Evolutionary conservation across 2,888 invertebrate genomes (phyloP), one percentile per base, ranked within the genome.

Genomic region (Pristionchus mayeri): DNA sequence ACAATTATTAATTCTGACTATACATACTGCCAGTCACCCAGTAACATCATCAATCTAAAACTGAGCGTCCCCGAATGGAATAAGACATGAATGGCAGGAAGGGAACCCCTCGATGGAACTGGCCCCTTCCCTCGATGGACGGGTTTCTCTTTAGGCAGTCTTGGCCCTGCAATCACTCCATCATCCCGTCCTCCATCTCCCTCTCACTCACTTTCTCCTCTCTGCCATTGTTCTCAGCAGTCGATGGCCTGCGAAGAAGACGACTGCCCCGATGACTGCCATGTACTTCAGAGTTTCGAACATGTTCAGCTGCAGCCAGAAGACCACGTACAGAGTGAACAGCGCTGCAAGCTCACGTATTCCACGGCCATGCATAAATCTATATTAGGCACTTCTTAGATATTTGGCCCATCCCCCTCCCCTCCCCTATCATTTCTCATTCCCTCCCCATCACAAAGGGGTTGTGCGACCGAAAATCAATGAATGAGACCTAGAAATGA

Each of bases 301-400:
- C 98, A 99, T 99, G 93, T 97, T 96, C 90, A 98, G 94, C 93
- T 96, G 95, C 90, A 97, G 94, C 98, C 98, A 99, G 94, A 99
- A 97, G 91, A 96, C 94, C 84, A 95, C 95, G 94, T 98, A 98
- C 84, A 99, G 95, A 0, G 94, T 95, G 92, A 98, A 96, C 85
- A 98, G 97, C 44, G 95, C 96, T 96, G 94, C 24, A 94, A 94
- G 88, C 87, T 88, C 6, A 44, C 44, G 6, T 13, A 44, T 44
- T 44, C n/a, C n/a, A n/a, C n/a, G n/a, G n/a, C n/a, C n/a, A n/a
- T n/a, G n/a, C n/a, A n/a, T n/a, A n/a, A n/a, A n/a, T n/a, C n/a
- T n/a, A n/a, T n/a, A n/a, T n/a, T n/a, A n/a, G n/a, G n/a, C n/a
- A n/a, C n/a, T n/a, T n/a, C n/a, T n/a, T n/a, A n/a, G n/a, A n/a